Base-by-base conservation (phyloP, 1,140 invertebrate genomes). In the Arctopsyche grandis region DNA sequence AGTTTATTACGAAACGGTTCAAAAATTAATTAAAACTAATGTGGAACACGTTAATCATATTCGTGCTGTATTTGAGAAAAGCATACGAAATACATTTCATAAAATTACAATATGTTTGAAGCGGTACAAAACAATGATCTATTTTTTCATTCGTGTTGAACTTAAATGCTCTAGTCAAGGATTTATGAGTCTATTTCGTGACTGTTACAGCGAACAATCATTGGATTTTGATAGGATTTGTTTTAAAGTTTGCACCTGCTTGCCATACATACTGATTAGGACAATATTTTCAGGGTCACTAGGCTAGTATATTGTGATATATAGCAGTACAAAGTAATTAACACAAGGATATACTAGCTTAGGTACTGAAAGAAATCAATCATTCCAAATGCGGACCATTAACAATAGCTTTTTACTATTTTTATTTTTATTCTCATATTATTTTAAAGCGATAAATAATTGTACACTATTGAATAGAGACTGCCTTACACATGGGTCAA, bases 21-120 rank as follows among this genome's bases (percentile, higher is more conserved):
- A 60, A 60, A 60, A 60, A 60, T 19, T 60, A 60, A 60, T 60
- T 60, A 60, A 21, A 60, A 19, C 14, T 19, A 38, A 60, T 60
- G 16, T 60, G 5, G 56, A 10, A 60, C 56, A 21, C 21, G 56
- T 19, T 60, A 60, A 19, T 60, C 9, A 19, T 7, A 60, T 19
- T 16, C 48, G 29, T 38, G 29, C 29, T 38, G 1, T 38, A 38
- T n/a, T n/a, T n/a, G n/a, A n/a, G n/a, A n/a, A n/a, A n/a, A n/a
- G n/a, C n/a, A n/a, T n/a, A n/a, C n/a, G n/a, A n/a, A n/a, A n/a
- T n/a, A n/a, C n/a, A n/a, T n/a, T n/a, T n/a, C n/a, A n/a, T 38
- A 38, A 38, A 38, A 38, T 38, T 1, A 38, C 3, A 38, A 38
- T 38, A 38, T 4, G 29, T 1, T 38, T 38, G 7, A 38, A 7